Evolutionary conservation across 1,140 invertebrate genomes (phyloP).

Genomic region (Pachypsylla venusta): DNA sequence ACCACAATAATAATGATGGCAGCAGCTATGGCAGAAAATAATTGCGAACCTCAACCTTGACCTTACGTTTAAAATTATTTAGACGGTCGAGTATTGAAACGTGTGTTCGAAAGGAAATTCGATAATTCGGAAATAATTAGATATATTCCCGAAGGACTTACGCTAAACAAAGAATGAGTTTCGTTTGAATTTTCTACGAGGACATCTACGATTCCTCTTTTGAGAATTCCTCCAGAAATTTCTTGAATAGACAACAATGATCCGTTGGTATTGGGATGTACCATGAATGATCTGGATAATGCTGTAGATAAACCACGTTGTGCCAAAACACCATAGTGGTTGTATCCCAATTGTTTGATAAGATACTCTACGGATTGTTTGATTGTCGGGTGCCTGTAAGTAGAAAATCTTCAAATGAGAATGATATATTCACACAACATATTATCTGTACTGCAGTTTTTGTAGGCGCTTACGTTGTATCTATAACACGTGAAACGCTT

Average conservation of each 20-base stretch:
- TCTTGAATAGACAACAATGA: constrained; percentile 58
- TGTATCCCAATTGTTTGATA: constrained; percentile 32
- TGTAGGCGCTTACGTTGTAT: too few relatives aligned
- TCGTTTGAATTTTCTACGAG: constrained; percentile 38
- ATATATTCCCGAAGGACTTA: constrained; percentile 18
- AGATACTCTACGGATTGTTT: constrained; percentile 30
- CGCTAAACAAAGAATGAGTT: constrained; percentile 35
- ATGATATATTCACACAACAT: too few relatives aligned
- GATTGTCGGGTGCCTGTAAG: constrained; percentile 23
- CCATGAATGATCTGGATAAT: constrained; percentile 43
- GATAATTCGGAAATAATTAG: too few relatives aligned
- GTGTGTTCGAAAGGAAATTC: too few relatives aligned
- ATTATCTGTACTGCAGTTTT: too few relatives aligned
- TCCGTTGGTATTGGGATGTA: constrained; percentile 45
- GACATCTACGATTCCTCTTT: constrained; percentile 57
- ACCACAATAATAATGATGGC: too few relatives aligned
- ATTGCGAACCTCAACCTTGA: too few relatives aligned
- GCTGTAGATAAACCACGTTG: constrained; percentile 55
- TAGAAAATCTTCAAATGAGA: constrained; percentile 30
- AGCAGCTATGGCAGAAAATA: too few relatives aligned
- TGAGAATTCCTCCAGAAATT: constrained; percentile 52
- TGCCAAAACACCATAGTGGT: constrained; percentile 50
- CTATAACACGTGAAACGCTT: too few relatives aligned
- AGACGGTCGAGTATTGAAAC: too few relatives aligned
- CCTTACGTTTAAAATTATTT: too few relatives aligned